A percentile compares a stretch with the other conserved stretches of the same genome.
phyloP scores from a whole-genome alignment of 2,888 invertebrate genomes.

The Drosophila sordidapex region DNA sequence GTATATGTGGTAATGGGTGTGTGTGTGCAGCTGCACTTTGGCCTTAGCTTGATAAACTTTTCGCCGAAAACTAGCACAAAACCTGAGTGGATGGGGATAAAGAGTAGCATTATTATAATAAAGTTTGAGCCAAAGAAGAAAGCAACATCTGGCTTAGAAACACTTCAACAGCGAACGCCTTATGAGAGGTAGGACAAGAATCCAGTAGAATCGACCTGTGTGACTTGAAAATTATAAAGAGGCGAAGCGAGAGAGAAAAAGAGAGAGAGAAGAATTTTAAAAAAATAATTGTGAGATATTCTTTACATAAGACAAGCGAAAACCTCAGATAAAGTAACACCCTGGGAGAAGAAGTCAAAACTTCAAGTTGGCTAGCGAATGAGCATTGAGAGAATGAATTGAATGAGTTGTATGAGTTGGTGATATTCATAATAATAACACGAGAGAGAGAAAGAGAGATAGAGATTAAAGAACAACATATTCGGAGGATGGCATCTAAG shows the following conservation, averaged over 20 bases:
- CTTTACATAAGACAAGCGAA: neutral
- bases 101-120: conserved; percentile 1
- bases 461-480: neutral
- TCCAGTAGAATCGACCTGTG: neutral
- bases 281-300: neutral
- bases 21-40: conserved; percentile 46
- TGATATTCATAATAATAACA: neutral
- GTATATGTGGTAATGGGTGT: conserved; percentile 18
- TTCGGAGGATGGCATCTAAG: neutral
- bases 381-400: neutral
- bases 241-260: neutral
- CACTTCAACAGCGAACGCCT: neutral
- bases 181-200: neutral
- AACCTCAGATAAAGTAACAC: neutral
- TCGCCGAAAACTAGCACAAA: conserved; percentile 55
- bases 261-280: neutral
- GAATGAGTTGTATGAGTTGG: neutral
- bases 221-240: neutral
- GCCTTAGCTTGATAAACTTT: conserved; percentile 61
- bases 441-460: conserved; percentile 5
- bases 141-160: conserved; percentile 29
- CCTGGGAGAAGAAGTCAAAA: neutral
- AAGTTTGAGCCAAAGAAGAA: conserved; percentile 26
- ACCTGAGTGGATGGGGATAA: conserved; percentile 11
- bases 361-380: conserved; percentile 1